A percentile compares a stretch with the other conserved stretches of the same genome.
phyloP scores from a whole-genome alignment of 2,888 invertebrate species.

The Lepidocyrtinus sp. region DNA sequence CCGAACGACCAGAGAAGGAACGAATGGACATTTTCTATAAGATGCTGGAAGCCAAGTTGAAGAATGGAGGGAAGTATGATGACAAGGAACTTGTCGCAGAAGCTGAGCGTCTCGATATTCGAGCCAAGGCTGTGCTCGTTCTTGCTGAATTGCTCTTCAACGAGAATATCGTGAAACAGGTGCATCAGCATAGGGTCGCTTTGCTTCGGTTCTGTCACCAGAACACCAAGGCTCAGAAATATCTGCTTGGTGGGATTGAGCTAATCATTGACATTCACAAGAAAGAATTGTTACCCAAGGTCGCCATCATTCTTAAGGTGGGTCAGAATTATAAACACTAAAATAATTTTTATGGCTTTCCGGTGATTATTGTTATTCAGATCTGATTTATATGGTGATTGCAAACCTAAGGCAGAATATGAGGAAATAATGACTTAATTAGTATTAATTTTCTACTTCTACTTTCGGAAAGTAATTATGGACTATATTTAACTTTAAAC shows the following conservation, averaged over 20 bases:
- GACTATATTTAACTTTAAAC: no score
- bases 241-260: conserved; percentile 95
- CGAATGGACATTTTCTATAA: conserved; percentile 96
- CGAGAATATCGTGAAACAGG: conserved; percentile 77
- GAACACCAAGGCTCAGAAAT: conserved; percentile 89
- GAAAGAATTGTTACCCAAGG: conserved; percentile 88
- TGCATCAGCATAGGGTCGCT: conserved; percentile 83
- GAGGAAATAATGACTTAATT: conserved; percentile 50
- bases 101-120: conserved; percentile 93
- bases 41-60: conserved; percentile 77
- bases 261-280: conserved; percentile 89
- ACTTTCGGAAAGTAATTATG: no score
- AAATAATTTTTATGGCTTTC: neutral
- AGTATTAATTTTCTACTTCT: no score
- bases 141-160: conserved; percentile 89
- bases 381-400: conserved; percentile 67
- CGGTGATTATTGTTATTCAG: conserved; percentile 69
- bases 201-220: conserved; percentile 87
- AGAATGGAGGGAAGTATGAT: conserved; percentile 70
- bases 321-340: conserved; percentile 25
- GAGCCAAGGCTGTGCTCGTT: conserved; percentile 93
- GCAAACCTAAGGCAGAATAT: conserved; percentile 68
- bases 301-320: conserved; percentile 89
- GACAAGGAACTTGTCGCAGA: conserved; percentile 84
- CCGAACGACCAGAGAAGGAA: conserved; percentile 96